Percentiles rank a stretch among this genome's conserved stretches.
Evolutionary conservation across 2,888 invertebrate genomes (phyloP).

Genomic region (Agrilus mali): DNA sequence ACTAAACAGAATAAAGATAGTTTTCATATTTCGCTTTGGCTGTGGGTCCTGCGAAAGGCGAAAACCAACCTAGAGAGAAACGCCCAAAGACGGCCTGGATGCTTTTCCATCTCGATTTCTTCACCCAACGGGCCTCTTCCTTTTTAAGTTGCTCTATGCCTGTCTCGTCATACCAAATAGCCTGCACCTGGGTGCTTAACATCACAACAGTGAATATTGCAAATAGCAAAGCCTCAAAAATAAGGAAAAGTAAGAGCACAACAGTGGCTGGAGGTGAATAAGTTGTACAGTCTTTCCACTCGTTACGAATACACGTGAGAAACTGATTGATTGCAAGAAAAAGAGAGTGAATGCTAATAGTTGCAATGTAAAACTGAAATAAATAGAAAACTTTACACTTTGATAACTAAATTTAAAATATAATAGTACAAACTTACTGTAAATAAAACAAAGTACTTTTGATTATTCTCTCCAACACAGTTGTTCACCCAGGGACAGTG

Average conservation of each 20-base stretch:
- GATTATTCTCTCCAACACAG: constrained; percentile 98
- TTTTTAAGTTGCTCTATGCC: constrained; percentile 96
- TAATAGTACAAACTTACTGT: constrained; percentile 53
- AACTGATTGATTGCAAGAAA: constrained; percentile 89
- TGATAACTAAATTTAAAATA: background rate
- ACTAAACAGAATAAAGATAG: constrained; percentile 75
- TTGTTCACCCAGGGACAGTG: constrained; percentile 98
- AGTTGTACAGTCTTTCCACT: constrained; percentile 89
- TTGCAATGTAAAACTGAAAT: constrained; percentile 93
- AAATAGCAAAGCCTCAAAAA: constrained; percentile 90
- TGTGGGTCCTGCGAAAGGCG: constrained; percentile 76
- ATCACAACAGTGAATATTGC: constrained; percentile 96
- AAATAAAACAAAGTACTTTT: constrained; percentile 98
- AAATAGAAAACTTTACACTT: constrained; percentile 1
- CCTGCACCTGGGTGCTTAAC: constrained; percentile 83
- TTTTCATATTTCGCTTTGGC: constrained; percentile 66
- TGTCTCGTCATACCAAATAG: constrained; percentile 98
- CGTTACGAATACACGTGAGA: constrained; percentile 80
- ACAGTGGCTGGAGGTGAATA: constrained; percentile 95
- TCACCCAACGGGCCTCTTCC: constrained; percentile 87
- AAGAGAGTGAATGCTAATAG: constrained; percentile 87
- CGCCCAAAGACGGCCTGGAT: constrained; percentile 95
- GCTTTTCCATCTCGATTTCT: constrained; percentile 87
- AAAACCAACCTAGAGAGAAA: constrained; percentile 90
- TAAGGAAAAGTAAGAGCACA: constrained; percentile 76